Conservation (phyloP, 2,888 invertebrate species). For the Agriopis aurantiaria region DNA sequence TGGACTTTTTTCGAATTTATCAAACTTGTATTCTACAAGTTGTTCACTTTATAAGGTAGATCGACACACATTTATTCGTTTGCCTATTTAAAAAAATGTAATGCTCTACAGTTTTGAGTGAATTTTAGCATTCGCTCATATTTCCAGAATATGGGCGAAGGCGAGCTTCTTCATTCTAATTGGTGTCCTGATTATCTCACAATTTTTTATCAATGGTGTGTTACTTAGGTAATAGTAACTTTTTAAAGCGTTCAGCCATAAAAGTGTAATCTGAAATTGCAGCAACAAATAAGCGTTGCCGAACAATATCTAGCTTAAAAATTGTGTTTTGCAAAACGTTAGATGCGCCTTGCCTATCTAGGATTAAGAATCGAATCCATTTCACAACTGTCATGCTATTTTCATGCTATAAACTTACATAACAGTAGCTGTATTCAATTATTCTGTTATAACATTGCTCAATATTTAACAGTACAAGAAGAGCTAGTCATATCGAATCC, state of each 20-base stretch:
- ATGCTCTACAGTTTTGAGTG: too few relatives aligned
- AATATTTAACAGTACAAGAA: conserved; percentile 25
- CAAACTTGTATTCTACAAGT: too few relatives aligned
- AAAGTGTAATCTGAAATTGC: background rate
- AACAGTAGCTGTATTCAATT: conserved; percentile 29
- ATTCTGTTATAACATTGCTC: conserved; percentile 16
- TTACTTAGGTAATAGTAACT: background rate
- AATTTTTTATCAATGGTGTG: too few relatives aligned
- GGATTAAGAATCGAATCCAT: conserved; percentile 9
- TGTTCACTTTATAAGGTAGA: too few relatives aligned
- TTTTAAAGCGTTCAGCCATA: background rate
- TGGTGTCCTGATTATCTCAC: too few relatives aligned
- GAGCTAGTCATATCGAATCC: conserved; percentile 42
- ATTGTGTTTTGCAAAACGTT: background rate
- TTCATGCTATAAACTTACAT: conserved; percentile 29
- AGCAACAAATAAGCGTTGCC: background rate
- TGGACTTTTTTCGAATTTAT: too few relatives aligned
- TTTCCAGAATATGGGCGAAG: too few relatives aligned
- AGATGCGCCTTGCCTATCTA: background rate
- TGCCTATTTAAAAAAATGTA: too few relatives aligned
- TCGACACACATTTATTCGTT: too few relatives aligned
- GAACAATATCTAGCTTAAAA: background rate
- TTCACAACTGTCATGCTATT: conserved; percentile 20
- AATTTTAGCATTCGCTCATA: too few relatives aligned
- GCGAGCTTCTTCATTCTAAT: too few relatives aligned